Conservation (phyloP, 1,140 invertebrate genomes). For the Drosophila melanica region DNA sequence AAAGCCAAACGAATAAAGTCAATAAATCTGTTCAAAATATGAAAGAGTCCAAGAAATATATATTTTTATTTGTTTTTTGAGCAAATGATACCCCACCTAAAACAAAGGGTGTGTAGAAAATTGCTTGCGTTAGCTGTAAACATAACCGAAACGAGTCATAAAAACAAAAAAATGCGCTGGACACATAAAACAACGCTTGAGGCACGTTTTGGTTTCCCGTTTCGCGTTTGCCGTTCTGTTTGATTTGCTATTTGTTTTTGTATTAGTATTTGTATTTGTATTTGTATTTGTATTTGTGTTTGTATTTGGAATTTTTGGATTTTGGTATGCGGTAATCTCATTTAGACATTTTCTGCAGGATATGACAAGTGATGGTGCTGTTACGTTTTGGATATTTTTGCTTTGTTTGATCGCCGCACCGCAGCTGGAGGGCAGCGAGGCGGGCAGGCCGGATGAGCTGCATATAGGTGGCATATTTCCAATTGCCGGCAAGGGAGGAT, state of each 20-base stretch:
- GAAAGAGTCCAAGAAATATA: constrained; percentile 3
- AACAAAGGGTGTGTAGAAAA: constrained; percentile 50
- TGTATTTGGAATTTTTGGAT: constrained; percentile 51
- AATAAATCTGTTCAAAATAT: constrained; percentile 11
- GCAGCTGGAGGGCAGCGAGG: constrained; percentile 71
- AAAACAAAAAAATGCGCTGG: constrained; percentile 59
- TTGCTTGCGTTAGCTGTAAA: constrained; percentile 59
- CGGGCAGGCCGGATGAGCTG: constrained; percentile 87
- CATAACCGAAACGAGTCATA: constrained; percentile 58
- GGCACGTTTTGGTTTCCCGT: constrained; percentile 48
- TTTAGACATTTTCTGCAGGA: constrained; percentile 74
- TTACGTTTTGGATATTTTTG: constrained; percentile 84
- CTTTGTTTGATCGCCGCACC: constrained; percentile 80
- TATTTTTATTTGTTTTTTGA: constrained; percentile 9
- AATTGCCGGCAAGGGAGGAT: constrained; percentile 96
- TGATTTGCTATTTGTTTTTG: constrained; percentile 49
- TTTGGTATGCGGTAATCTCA: constrained; percentile 68
- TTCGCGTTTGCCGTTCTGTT: constrained; percentile 19
- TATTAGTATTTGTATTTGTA: constrained; percentile 42
- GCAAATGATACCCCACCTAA: constrained; percentile 27
- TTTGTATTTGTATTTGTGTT: constrained; percentile 40
- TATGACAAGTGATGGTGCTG: constrained; percentile 84
- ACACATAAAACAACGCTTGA: constrained; percentile 70
- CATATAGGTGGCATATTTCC: constrained; percentile 99
- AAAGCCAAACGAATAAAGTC: not conserved